These are phyloP conservation scores for Eristalis pertinax DNA, from an alignment of 2,888 invertebrate species.

Conservation along the genomic window DNA sequence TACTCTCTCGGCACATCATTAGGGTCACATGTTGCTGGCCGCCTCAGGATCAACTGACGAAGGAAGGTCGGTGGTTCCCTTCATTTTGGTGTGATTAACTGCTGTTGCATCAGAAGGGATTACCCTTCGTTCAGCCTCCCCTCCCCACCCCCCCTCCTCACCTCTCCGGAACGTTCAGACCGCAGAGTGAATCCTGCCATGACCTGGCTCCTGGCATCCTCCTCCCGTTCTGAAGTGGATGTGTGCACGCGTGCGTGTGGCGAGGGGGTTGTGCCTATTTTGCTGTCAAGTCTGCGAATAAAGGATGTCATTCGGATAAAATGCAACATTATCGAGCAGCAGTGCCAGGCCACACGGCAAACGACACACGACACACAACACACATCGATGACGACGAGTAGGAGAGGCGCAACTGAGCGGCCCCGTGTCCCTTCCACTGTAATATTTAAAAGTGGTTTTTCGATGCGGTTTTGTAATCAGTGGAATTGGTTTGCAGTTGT, in stretches of 20 bases:
- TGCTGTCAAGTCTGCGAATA: constrained; percentile 60
- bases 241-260: not conserved
- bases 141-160: no score
- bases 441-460: constrained; percentile 68
- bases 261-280: constrained; percentile 41
- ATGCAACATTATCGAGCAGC: constrained; percentile 61
- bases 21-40: constrained; percentile 56
- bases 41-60: not conserved
- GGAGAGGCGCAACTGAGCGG: not conserved
- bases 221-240: not conserved
- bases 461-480: constrained; percentile 69
- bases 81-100: constrained; percentile 61
- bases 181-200: constrained; percentile 51
- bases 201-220: constrained; percentile 28
- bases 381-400: not conserved
- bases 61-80: not conserved
- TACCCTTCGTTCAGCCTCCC: no score
- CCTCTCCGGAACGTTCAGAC: constrained; percentile 22
- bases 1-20: constrained; percentile 62
- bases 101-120: constrained; percentile 45
- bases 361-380: not conserved
- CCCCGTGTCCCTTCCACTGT: constrained; percentile 23
- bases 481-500: constrained; percentile 63
- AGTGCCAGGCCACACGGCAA: constrained; percentile 20
- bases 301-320: constrained; percentile 68